Percentiles rank a stretch among this genome's conserved stretches.
These are phyloP conservation scores for Blomia tropicalis DNA, from an alignment of 2,888 invertebrate genomes.

Conservation along the genomic window DNA sequence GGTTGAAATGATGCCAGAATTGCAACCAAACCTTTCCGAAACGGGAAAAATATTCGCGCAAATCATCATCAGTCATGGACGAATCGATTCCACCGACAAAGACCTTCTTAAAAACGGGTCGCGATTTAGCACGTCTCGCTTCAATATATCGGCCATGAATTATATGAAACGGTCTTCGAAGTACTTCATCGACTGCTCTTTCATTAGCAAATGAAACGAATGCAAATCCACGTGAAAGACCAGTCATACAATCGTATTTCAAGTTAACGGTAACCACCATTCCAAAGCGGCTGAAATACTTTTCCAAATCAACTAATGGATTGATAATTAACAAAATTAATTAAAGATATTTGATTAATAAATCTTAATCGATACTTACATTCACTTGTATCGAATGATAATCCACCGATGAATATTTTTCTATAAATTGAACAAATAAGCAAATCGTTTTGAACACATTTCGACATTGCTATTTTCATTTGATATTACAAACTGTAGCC, in stretches of 20 bases:
- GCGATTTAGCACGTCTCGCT: conserved; percentile 72
- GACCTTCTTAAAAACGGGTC: conserved; percentile 66
- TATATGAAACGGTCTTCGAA: neutral
- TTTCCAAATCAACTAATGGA: conserved; percentile 74
- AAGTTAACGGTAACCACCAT: conserved; percentile 90
- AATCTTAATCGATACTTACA: conserved; percentile 51
- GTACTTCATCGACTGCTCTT: conserved; percentile 57
- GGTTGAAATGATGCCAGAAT: too few relatives aligned
- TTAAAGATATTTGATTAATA: conserved; percentile 35
- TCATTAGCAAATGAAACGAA: conserved; percentile 81
- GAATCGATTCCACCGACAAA: conserved; percentile 88
- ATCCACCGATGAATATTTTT: conserved; percentile 93
- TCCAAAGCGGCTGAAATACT: conserved; percentile 81
- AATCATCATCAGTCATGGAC: conserved; percentile 80
- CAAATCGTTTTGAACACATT: too few relatives aligned
- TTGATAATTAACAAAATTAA: conserved; percentile 41
- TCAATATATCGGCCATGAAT: neutral
- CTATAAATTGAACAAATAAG: conserved; percentile 43
- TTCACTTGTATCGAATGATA: conserved; percentile 95
- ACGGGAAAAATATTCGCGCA: conserved; percentile 75
- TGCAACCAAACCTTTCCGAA: conserved; percentile 78
- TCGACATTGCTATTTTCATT: too few relatives aligned
- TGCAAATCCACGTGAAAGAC: conserved; percentile 84
- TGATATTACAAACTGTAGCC: too few relatives aligned
- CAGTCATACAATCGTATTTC: conserved; percentile 87